Evolutionary conservation across 2,113 vertebrate species (phyloP), one percentile per base, ranked within the genome.

Genomic region (Aspidoscelis tigris): DNA sequence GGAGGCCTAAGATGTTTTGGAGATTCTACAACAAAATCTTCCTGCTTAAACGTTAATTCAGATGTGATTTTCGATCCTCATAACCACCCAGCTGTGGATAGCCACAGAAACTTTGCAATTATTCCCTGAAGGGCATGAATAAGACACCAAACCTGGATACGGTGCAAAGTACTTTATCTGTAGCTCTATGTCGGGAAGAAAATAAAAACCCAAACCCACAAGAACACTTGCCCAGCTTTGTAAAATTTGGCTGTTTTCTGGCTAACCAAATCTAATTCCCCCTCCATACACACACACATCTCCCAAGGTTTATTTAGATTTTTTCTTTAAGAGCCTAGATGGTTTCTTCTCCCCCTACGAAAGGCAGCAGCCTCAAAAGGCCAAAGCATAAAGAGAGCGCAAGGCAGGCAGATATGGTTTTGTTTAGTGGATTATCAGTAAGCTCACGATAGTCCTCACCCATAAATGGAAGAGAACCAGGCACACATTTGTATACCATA

Each of bases 381-480:
- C 16, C 44, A 0, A 0, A 3, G 2, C 0, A 53, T n/a, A 20
- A 53, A 61, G n/a, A 10, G 82, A 86, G 90, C 72, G 44, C 0
- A 1, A 55, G 88, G 90, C 79, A 85, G 72, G 87, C 16, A 86
- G 87, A 88, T 80, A 81, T 75, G 1, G 83, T 77, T 92, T 85
- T 89, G 89, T 90, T 91, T 89, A 89, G 22, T 71, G 77, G 88
- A 82, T 86, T 85, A 0, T 85, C 83, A 82, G 66, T 69, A 87
- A 83, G 89, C 89, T 78, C 88, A 26, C 90, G 85, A 86, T 88
- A 89, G 83, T 93, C 91, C 83, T 91, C 88, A 91, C 86, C 96
- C 96, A 95, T 95, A 96, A 95, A 96, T 95, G 95, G 96, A 88
- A 95, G 94, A 91, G 95, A 91, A 88, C 86, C n/a, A 78, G 43